A percentile compares a stretch with the other conserved stretches of the same genome.
These are phyloP conservation scores for Speoplatyrhinus poulsoni DNA, from an alignment of 2,113 vertebrate species.

Conservation along the genomic window DNA sequence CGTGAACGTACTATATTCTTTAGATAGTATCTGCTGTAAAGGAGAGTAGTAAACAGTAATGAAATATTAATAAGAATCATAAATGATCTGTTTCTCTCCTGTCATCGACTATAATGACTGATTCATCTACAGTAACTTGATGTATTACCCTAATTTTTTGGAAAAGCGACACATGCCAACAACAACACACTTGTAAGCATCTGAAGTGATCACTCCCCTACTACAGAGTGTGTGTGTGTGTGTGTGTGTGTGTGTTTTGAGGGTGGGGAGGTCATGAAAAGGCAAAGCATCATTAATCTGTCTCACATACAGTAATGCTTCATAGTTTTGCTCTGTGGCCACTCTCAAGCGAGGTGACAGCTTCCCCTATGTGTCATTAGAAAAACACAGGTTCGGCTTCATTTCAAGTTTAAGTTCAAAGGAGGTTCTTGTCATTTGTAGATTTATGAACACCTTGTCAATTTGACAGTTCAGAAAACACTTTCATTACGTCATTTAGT, in stretches of 20 bases:
- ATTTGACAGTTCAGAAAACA: neutral
- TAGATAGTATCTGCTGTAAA: neutral
- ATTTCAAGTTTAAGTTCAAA: constrained; percentile 43
- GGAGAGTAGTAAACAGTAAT: neutral
- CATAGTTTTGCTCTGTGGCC: constrained; percentile 40
- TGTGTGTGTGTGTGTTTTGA: constrained; percentile 32
- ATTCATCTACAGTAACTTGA: constrained; percentile 32
- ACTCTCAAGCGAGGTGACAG: constrained; percentile 26
- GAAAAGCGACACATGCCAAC: constrained; percentile 35
- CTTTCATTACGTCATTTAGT: neutral
- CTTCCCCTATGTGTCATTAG: constrained; percentile 59
- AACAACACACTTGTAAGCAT: constrained; percentile 49
- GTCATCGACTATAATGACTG: constrained; percentile 19
- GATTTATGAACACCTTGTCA: constrained; percentile 12
- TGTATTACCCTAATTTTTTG: constrained; percentile 41
- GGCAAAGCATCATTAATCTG: constrained; percentile 65
- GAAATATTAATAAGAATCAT: constrained; percentile 17
- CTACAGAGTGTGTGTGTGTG: constrained; percentile 10
- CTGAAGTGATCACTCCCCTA: constrained; percentile 20
- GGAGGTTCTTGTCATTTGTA: constrained; percentile 41
- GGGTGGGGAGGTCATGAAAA: constrained; percentile 61
- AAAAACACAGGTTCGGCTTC: constrained; percentile 52
- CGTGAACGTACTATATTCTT: neutral
- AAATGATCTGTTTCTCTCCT: constrained; percentile 27
- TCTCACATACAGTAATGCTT: constrained; percentile 54